Base-by-base conservation (phyloP, 2,797 vertebrate species). In the Ctenopoma kingsleyae region DNA sequence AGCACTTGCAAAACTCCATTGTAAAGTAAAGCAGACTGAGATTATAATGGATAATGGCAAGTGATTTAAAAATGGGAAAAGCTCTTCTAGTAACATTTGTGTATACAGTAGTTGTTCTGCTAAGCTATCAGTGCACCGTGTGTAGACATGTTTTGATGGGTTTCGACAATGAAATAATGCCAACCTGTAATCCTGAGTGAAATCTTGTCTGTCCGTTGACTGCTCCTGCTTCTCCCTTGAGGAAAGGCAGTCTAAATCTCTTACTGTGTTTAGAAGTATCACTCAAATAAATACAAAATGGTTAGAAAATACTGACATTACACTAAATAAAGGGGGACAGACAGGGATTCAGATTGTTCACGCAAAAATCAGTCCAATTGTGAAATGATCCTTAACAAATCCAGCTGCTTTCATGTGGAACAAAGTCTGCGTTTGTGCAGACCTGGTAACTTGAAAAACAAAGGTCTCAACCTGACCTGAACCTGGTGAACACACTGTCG, bases 341-440 rank as follows among this genome's bases (percentile, higher is more conserved):
- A 51, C 8, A 16, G 22, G 17, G 38, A 38, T 30, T n/a, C 3
- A 59, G 48, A 50, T 50, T 48, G 35, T 70, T 57, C 25, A 46
- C n/a, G 49, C 41, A 69, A 35, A 79, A 52, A 49, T 68, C 25
- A 32, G 48, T n/a, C 5, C 54, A 25, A 43, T 23, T 52, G 66
- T 64, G 8, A 74, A 77, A 76, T 69, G 56, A 61, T 52, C 30
- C 55, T 22, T 50, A 40, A 60, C 62, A 76, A 78, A 82, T 76
- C 56, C 15, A 43, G 43, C 52, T 52, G 69, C 76, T 76, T 65
- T 78, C 52, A 61, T 69, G 55, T 71, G 59, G 62, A 85, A 80
- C 51, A 67, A 77, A 73, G 61, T 55, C 62, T 43, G 27, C 22
- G 43, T 76, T 69, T 32, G 7, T 55, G 53, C 35, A 40, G 46